Base-by-base conservation (phyloP, 1,140 invertebrate genomes). In the Trachymyrmex septentrionalis region DNA sequence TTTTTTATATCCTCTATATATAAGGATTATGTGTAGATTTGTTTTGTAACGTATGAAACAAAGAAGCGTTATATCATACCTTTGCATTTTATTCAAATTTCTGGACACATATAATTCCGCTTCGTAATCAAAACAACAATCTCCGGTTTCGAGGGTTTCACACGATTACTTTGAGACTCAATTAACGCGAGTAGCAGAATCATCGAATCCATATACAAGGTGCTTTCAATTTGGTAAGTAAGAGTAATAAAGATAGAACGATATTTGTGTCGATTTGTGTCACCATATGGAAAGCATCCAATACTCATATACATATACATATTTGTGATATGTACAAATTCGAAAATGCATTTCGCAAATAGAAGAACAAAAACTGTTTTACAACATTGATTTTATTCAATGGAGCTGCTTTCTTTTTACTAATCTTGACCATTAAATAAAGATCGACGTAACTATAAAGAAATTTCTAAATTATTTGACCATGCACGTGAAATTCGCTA, bases 351-450 rank as follows among this genome's bases (percentile, higher is more conserved):
- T 3, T 0, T 10, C 4, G n/a, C 24, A 34, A 12, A 38, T 2
- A n/a, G 16, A 21, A 59, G 12, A 61, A 48, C 48, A 27, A 21
- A 73, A 82, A 66, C 5, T n/a, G 9, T 72, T 72, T 44, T 48
- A 34, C 34, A 92, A 73, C 92, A 90, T 86, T 66, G 21, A 55
- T 55, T 55, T n/a, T 19, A 53, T 3, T 53, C 57, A 19, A 21
- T 24, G n/a, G 2, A 24, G 21, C 2, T 59, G 3, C 1, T 91
- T 21, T 88, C 71, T 90, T 92, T 71, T 53, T 34, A 53, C 10
- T n/a, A 34, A 34, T 34, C 27, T 80, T 38, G 3, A 14, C 10
- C 53, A 81, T 90, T 81, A 27, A 19, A 61, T 50, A 44, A 53
- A 76, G 16, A 64, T 53, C 2, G 24, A 75, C n/a, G 24, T 19